phyloP scores from a whole-genome alignment of 2,888 invertebrate species.

The Ypsolopha sequella region DNA sequence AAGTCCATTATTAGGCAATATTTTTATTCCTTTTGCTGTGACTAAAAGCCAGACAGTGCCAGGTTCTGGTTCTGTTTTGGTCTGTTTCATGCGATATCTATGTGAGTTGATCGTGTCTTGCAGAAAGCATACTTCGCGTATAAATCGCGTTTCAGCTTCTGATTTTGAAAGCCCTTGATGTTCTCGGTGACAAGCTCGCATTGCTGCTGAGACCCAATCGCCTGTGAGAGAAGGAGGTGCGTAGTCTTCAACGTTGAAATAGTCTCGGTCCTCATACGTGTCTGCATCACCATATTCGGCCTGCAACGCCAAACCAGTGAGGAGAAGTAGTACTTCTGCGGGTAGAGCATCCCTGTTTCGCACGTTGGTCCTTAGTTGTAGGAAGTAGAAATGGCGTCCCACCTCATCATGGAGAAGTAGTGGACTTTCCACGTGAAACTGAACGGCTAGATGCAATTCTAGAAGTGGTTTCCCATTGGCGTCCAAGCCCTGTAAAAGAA shows the following conservation, averaged over 20 bases:
- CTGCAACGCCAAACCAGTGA: conserved; percentile 92
- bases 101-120: conserved; percentile 93
- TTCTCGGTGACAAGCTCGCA: conserved; percentile 86
- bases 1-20: conserved; percentile 78
- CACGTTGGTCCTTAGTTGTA: conserved; percentile 93
- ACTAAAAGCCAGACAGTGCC: conserved; percentile 91
- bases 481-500: conserved; percentile 82
- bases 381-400: conserved; percentile 93
- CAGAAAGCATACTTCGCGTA: conserved; percentile 86
- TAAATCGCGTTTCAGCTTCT: conserved; percentile 90
- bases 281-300: conserved; percentile 89
- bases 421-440: conserved; percentile 95
- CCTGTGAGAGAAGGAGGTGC: conserved; percentile 78
- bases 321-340: conserved; percentile 78
- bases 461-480: conserved; percentile 91
- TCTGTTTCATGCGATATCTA: conserved; percentile 82
- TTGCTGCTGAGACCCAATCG: conserved; percentile 69
- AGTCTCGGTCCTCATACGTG: conserved; percentile 44
- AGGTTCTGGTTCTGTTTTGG: conserved; percentile 80
- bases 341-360: conserved; percentile 74
- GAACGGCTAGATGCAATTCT: conserved; percentile 90
- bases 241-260: conserved; percentile 88
- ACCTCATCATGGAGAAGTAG: conserved; percentile 91
- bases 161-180: conserved; percentile 81
- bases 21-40: conserved; percentile 92